These are phyloP conservation scores for Falcaria lacertinaria DNA, from an alignment of 2,888 invertebrate genomes.

Conservation along the genomic window DNA sequence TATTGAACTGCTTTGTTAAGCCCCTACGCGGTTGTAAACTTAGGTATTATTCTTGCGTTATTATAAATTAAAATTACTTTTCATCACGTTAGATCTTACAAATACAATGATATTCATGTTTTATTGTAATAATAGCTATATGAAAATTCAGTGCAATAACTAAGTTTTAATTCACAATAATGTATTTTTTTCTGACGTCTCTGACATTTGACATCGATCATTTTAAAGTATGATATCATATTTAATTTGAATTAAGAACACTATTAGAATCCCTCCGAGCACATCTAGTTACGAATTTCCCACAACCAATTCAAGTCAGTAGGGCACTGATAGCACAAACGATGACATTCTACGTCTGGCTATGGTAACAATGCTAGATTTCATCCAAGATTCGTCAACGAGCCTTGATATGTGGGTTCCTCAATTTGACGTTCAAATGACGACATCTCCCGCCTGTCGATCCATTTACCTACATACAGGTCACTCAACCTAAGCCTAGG, in stretches of 20 bases:
- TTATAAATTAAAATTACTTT: neutral
- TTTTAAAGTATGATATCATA: no score
- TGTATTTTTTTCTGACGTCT: no score
- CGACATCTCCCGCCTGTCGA: slow-evolving; percentile 53
- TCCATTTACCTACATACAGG: slow-evolving; percentile 64
- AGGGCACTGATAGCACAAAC: slow-evolving; percentile 4
- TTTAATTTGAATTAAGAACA: no score
- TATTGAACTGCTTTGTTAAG: slow-evolving; percentile 20
- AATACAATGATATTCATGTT: no score
- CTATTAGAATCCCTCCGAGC: neutral
- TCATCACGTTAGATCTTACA: no score
- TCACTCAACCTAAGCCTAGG: slow-evolving; percentile 42
- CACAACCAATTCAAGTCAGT: neutral
- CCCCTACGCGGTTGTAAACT: neutral
- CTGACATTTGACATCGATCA: no score
- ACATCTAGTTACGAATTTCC: neutral
- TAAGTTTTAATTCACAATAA: no score
- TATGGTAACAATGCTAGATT: slow-evolving; percentile 50
- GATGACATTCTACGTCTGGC: slow-evolving; percentile 24
- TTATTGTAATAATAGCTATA: no score
- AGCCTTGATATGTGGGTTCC: slow-evolving; percentile 65
- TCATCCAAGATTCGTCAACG: slow-evolving; percentile 59
- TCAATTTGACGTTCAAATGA: slow-evolving; percentile 61
- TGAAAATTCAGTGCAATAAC: no score
- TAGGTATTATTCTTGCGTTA: neutral